Evolutionary conservation across 1,140 invertebrate species (phyloP).

Genomic region (Sarcophaga bullata): DNA sequence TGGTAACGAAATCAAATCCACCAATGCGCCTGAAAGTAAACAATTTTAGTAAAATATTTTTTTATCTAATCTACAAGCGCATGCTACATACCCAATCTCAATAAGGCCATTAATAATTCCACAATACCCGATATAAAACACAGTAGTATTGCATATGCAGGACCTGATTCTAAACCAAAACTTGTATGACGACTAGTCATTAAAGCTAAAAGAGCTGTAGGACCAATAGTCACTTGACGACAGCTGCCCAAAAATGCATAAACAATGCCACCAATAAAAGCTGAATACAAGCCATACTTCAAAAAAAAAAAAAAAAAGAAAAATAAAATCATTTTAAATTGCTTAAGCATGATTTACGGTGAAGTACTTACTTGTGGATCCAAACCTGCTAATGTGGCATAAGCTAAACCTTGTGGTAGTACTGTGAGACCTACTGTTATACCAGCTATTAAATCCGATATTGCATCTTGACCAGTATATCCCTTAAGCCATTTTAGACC

Average conservation of each 20-base stretch:
- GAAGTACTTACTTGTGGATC: conserved; percentile 76
- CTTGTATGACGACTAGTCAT: conserved; percentile 78
- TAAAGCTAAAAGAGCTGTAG: conserved; percentile 83
- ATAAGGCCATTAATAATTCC: conserved; percentile 83
- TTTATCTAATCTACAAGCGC: no score
- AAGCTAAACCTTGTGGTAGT: conserved; percentile 88
- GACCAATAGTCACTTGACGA: conserved; percentile 90
- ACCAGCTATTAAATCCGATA: conserved; percentile 83
- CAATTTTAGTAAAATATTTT: neutral
- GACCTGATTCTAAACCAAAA: conserved; percentile 60
- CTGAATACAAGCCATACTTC: conserved; percentile 90
- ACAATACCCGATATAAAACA: conserved; percentile 86
- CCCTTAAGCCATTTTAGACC: conserved; percentile 76
- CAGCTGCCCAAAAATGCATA: conserved; percentile 90
- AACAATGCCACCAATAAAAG: conserved; percentile 92
- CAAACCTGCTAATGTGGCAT: conserved; percentile 84
- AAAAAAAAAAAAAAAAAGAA: neutral
- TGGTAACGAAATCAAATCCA: conserved; percentile 92
- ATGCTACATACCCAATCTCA: conserved; percentile 76
- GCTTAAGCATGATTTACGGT: neutral
- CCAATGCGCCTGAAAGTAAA: conserved; percentile 80
- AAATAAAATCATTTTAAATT: neutral
- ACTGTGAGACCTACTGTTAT: conserved; percentile 88
- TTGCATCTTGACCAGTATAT: conserved; percentile 76
- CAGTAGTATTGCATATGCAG: conserved; percentile 84